Conservation (phyloP, 2,888 invertebrate species). For the Hymenopus coronatus region DNA sequence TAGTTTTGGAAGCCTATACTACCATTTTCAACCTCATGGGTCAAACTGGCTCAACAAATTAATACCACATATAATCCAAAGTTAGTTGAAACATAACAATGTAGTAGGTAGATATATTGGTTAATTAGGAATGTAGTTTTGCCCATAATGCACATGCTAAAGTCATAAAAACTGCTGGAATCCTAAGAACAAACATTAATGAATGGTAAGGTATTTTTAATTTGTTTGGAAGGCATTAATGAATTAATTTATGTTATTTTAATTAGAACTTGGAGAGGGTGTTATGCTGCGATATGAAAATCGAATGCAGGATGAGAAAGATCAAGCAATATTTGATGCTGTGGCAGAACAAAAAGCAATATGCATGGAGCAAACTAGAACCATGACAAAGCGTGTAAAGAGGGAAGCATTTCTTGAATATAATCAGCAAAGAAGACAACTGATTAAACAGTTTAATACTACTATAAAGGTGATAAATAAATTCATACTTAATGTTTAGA, state of each 20-base stretch:
- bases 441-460: neutral
- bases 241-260: neutral
- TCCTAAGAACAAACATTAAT: too few relatives aligned
- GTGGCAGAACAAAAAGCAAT: neutral
- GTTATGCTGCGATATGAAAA: neutral
- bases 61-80: too few relatives aligned
- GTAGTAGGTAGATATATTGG: too few relatives aligned
- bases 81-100: too few relatives aligned
- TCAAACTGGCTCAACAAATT: too few relatives aligned
- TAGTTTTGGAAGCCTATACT: too few relatives aligned
- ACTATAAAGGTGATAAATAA: neutral
- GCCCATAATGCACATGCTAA: too few relatives aligned
- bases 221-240: neutral
- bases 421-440: neutral
- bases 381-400: neutral
- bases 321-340: neutral
- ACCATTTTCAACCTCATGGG: too few relatives aligned
- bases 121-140: too few relatives aligned
- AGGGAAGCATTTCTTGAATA: neutral
- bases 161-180: too few relatives aligned
- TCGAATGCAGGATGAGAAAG: neutral
- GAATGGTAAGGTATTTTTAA: neutral
- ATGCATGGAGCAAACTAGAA: neutral
- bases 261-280: neutral
- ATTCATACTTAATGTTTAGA: neutral